Evolutionary conservation across 1,140 invertebrate genomes (phyloP), one percentile per base, ranked within the genome.

Genomic region (Rhagoletis zephyria): DNA sequence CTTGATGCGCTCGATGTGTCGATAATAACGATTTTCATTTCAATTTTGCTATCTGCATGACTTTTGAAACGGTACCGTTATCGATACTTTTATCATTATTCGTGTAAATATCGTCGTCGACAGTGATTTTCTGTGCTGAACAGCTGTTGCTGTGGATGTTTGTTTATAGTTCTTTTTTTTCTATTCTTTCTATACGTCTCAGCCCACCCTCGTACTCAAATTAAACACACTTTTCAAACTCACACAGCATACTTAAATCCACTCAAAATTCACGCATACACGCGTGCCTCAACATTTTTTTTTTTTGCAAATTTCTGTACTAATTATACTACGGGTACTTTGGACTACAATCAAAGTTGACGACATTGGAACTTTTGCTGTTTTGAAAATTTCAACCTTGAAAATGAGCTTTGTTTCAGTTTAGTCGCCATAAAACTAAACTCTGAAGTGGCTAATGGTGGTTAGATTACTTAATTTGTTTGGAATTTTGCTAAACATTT

Each of bases 361-460:
- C 67, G 67, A 74, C 67, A 74, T 74, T 74, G 9, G 67, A 74
- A 12, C 67, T 74, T 74, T 74, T 74, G 67, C 67, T 40, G 67
- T 74, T 48, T 14, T 42, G 4, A 63, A 63, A 63, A 45, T 74
- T 45, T 74, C 67, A 74, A 74, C 40, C 40, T 45, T 74, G 67
- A 42, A 74, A 74, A 45, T 48, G 67, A 74, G 67, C 67, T 74
- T 74, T 74, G 67, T 45, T 48, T 48, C 67, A 14, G 10, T 45
- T 74, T 74, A 5, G 14, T 30, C 30, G 67, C 45, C 45, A 42
- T 42, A 6, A 74, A 74, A 74, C 45, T 45, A 40, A 48, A 48
- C 40, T 45, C 45, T 74, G 67, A 14, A 74, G 12, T 74, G 67
- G 42, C 10, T 74, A n/a, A 48, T 45, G n/a, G 40, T 45, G 10